Evolutionary conservation across 2,888 invertebrate species (phyloP), one percentile per base, ranked within the genome.

Genomic region (Sinopyrophorus schimmeli): DNA sequence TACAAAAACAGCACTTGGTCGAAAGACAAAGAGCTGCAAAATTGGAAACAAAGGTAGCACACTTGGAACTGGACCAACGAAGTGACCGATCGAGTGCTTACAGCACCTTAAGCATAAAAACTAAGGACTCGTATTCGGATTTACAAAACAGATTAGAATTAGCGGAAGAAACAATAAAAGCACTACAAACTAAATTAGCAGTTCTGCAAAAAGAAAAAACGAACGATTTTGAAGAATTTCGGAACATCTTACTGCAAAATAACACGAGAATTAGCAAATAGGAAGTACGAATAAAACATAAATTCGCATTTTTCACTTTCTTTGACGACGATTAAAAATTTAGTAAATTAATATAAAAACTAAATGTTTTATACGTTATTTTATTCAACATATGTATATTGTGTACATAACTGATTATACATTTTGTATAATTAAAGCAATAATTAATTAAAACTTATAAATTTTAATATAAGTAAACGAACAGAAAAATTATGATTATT

Each of bases 111-210:
- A 51, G 51, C 15, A 15, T 18, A 26, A 42, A 12, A 20, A 37
- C 47, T 52, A 41, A 18, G 7, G 34, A 43, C 7, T 20, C 17
- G 3, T 27, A 31, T 3, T 30, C 6, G 5, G 18, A 28, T 26
- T 44, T 62, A 9, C 59, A 57, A 53, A 64, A 69, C 51, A 75
- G 77, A 61, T 65, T 85, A 40, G 82, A 83, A 63, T 68, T 86
- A 41, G 77, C 84, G 0, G 80, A 84, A 60, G 85, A 86, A 68
- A 82, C 82, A 59, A 74, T 83, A 26, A 80, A 82, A 64, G 80
- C 82, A 10, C 71, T 86, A 65, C 80, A 81, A 63, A 80, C 81
- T 26, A 77, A 81, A 64, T 65, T 86, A 23, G 78, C 78, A 61
- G 81, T 83, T 65, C 75, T 83, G 18, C 80, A 80, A 58, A 78